Evolutionary conservation across 1,140 invertebrate species (phyloP), one percentile per base, ranked within the genome.

Genomic region (Druon quercuslanigerum): DNA sequence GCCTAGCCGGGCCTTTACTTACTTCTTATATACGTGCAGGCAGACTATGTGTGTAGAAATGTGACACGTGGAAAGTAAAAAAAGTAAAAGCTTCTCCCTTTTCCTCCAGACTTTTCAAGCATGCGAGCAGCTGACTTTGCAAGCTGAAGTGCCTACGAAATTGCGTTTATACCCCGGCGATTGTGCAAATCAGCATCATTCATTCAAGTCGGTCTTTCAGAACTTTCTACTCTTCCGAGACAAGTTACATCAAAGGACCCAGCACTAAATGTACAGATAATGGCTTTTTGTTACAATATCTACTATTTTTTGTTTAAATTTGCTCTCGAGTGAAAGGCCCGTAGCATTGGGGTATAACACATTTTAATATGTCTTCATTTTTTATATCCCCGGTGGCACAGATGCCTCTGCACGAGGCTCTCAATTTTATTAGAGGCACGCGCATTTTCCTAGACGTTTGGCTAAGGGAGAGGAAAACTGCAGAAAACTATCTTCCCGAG

Each of bases 41-140:
- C 5, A n/a, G 20, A 40, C 33, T 66, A n/a, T 66, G 12, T 1
- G 75, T 76, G 77, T 77, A 75, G n/a, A 72, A 78, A 81, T 78
- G 79, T 79, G 73, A 83, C 77, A 79, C 82, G 76, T 78, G 82
- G 73, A 54, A 78, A 71, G 75, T 78, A 83, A 81, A 83, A 81
- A 77, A 77, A 73, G 77, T 78, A 83, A 81, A 83, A 81, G 77
- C 79, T 80, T 74, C 75, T 79, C 77, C 57, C 72, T 72, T 56
- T 75, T 52, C 73, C 72, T 76, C 77, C 79, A 83, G 77, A 77
- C 82, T 81, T 81, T 78, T 79, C 79, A 72, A 79, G 82, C 82
- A 83, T 81, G 77, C 82, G 79, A 66, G 60, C 79, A 74, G 79
- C 82, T 80, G 79, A 79, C 79, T 83, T 81, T 79, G 82, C 82